Base-by-base conservation (phyloP, 2,113 vertebrate species). In the Albula goreensis region DNA sequence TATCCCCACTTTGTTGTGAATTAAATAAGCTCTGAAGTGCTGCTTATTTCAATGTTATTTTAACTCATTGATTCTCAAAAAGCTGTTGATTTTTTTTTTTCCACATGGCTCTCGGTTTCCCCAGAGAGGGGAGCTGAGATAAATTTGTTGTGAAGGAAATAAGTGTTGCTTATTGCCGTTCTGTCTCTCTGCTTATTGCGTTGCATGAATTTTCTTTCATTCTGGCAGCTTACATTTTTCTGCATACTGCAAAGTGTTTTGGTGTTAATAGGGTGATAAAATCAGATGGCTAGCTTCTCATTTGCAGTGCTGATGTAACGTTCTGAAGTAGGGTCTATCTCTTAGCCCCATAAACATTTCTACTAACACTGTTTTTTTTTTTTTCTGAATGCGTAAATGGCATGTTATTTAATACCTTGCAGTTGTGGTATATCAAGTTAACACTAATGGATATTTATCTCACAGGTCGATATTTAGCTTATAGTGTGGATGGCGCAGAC, bases 1-100 rank as follows among this genome's bases (percentile, higher is more conserved):
- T 95, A 94, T 92, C 90, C 93, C 89, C 92, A 92, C 93, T 93
- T 93, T 93, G 91, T 91, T 93, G 91, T 91, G 92, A 95, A 94
- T 93, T 93, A 94, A 94, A 93, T 94, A 93, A 94, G 92, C 87
- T 80, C 92, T 91, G 91, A 93, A 94, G 91, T 93, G 92, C 89
- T 78, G 90, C 92, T 94, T 93, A 93, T 93, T 93, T 90, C 91
- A 93, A 90, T 93, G 91, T 91, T 93, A 90, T 94, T 94, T 94
- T 90, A 92, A 94, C 91, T 93, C 90, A 91, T 93, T 93, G 92
- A 94, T 93, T 94, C 93, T 91, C 89, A 91, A 90, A 41, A 92
- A 92, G 93, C 91, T 91, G 93, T 89, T 91, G 90, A 88, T 93
- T 19, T 92, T 89, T 93, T 93, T 41, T 41, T 41, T 41, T 41